Percentiles rank a stretch among this genome's conserved stretches.
These are phyloP conservation scores for Enteromius viviparus DNA, from an alignment of 2,797 vertebrate genomes.

Conservation along the genomic window DNA sequence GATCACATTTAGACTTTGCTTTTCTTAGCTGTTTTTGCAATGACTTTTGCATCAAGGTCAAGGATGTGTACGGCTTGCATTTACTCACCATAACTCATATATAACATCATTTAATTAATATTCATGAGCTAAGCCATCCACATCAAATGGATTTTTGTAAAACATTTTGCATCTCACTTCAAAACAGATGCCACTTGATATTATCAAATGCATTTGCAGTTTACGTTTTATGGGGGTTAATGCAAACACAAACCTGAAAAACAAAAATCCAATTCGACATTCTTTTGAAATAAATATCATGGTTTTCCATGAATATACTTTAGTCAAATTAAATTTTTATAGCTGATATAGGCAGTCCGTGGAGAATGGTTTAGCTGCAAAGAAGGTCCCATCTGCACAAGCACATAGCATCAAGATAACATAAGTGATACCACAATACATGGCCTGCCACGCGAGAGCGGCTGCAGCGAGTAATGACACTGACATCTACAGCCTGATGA, in stretches of 20 bases:
- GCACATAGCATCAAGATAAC: slow-evolving; percentile 15
- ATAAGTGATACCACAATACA: slow-evolving; percentile 36
- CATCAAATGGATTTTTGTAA: background rate
- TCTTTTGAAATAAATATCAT: background rate
- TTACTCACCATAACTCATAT: background rate
- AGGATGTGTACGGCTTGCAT: background rate
- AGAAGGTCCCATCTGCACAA: slow-evolving; percentile 18
- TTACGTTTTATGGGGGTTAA: background rate
- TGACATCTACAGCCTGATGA: slow-evolving; percentile 21
- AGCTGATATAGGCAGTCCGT: background rate
- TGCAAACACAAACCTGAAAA: background rate
- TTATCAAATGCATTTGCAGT: background rate
- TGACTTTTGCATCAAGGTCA: slow-evolving; percentile 20
- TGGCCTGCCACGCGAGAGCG: background rate
- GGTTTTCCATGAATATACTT: background rate
- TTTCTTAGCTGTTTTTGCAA: background rate
- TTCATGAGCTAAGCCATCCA: background rate
- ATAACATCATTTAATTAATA: background rate
- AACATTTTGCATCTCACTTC: background rate
- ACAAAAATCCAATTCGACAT: background rate
- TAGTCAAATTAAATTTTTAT: background rate
- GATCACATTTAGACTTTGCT: background rate
- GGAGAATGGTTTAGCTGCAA: background rate
- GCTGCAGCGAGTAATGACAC: slow-evolving; percentile 21
- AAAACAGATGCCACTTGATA: slow-evolving; percentile 5